Percentiles rank a stretch among this genome's conserved stretches.
Evolutionary conservation across 1,140 invertebrate genomes (phyloP).

Genomic region (Cotesia vestalis): DNA sequence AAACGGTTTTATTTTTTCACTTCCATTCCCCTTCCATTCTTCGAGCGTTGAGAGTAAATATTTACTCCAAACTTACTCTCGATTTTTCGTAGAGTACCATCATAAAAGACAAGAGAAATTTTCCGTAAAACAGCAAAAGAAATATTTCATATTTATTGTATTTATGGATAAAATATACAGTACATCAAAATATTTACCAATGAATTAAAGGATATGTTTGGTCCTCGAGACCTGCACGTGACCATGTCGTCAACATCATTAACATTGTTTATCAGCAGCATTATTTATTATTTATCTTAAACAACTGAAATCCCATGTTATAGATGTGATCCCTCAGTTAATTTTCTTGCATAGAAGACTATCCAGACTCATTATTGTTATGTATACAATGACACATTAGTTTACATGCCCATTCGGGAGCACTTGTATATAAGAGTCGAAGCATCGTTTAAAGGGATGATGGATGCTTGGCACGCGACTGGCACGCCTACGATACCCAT

Average conservation of each 20-base stretch:
- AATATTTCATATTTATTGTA: too few species aligned
- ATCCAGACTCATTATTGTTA: constrained; percentile 11
- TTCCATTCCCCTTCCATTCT: too few species aligned
- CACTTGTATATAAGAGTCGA: constrained; percentile 34
- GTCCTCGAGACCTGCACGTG: constrained; percentile 49
- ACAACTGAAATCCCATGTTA: too few species aligned
- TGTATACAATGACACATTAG: constrained; percentile 27
- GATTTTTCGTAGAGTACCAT: too few species aligned
- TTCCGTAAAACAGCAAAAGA: too few species aligned
- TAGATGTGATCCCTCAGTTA: too few species aligned
- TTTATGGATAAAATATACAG: not conserved
- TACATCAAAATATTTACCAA: not conserved
- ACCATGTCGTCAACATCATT: constrained; percentile 46
- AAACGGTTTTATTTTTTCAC: too few species aligned
- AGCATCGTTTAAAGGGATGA: constrained; percentile 61
- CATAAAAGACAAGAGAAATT: too few species aligned
- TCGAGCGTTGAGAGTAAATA: too few species aligned
- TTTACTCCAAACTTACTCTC: too few species aligned
- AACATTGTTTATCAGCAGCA: constrained; percentile 48
- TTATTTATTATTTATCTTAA: too few species aligned
- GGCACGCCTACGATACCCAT: constrained; percentile 53
- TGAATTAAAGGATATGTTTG: constrained; percentile 5
- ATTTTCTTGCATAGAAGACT: constrained; percentile 7
- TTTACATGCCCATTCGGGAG: constrained; percentile 16
- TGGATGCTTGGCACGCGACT: constrained; percentile 64